These are phyloP conservation scores for Cottus gobio DNA, from an alignment of 2,113 vertebrate genomes.

Conservation along the genomic window DNA sequence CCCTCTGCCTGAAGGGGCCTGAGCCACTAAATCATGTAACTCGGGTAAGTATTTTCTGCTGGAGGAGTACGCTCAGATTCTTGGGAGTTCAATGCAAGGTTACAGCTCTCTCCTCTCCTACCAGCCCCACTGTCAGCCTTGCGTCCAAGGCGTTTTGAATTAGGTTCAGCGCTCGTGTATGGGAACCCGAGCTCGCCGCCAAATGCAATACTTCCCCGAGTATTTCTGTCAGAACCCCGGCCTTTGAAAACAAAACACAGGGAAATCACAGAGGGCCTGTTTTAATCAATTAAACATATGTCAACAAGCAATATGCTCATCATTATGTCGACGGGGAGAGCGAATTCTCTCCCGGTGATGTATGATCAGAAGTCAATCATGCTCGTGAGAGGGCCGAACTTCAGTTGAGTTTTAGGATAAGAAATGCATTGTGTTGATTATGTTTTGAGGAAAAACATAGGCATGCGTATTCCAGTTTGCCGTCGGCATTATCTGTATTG, in stretches of 20 bases:
- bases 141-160: slow-evolving; percentile 81
- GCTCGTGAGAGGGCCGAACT: slow-evolving; percentile 33
- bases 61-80: slow-evolving; percentile 78
- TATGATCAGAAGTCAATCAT: slow-evolving; percentile 57
- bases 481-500: slow-evolving; percentile 2
- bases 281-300: slow-evolving; percentile 83
- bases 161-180: slow-evolving; percentile 79
- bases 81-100: slow-evolving; percentile 83
- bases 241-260: slow-evolving; percentile 82
- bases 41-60: slow-evolving; percentile 77
- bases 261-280: slow-evolving; percentile 75
- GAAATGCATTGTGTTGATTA: not conserved
- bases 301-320: slow-evolving; percentile 81
- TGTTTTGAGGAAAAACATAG: not conserved
- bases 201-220: slow-evolving; percentile 85
- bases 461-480: not conserved
- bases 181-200: slow-evolving; percentile 82
- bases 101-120: slow-evolving; percentile 80
- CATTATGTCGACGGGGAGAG: slow-evolving; percentile 60
- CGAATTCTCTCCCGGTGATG: slow-evolving; percentile 68
- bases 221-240: slow-evolving; percentile 83
- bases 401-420: slow-evolving; percentile 9
- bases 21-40: slow-evolving; percentile 78
- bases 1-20: slow-evolving; percentile 44
- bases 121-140: slow-evolving; percentile 78